A percentile compares a stretch with the other conserved stretches of the same genome.
Conservation (phyloP, 2,797 vertebrate genomes). For the Acipenser oxyrinchus region DNA sequence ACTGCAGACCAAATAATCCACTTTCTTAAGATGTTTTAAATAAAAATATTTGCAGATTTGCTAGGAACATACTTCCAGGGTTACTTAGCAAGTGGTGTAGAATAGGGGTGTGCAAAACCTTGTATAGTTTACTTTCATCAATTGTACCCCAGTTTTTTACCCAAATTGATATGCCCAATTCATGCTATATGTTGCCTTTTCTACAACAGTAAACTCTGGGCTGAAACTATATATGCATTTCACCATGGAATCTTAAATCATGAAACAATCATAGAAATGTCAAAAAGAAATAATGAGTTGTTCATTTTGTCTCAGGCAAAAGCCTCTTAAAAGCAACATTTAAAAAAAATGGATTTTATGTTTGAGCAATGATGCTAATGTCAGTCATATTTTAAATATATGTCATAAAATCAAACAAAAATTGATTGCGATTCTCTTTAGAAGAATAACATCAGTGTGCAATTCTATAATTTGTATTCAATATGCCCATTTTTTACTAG, state of each 20-base stretch:
- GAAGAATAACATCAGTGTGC: conserved; percentile 24
- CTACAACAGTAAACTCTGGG: too few relatives aligned
- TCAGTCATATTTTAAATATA: neutral
- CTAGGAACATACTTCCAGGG: too few relatives aligned
- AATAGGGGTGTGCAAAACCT: too few relatives aligned
- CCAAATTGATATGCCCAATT: too few relatives aligned
- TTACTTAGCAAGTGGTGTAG: too few relatives aligned
- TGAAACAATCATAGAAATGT: conserved; percentile 1
- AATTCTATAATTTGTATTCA: conserved; percentile 37
- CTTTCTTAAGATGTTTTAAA: too few relatives aligned
- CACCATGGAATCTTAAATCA: neutral
- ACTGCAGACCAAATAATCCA: too few relatives aligned
- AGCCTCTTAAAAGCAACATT: neutral
- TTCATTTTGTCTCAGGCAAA: neutral
- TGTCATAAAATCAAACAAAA: neutral
- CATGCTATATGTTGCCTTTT: too few relatives aligned
- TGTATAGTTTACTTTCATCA: too few relatives aligned
- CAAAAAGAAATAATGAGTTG: neutral
- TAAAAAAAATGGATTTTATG: neutral
- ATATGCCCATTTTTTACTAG: conserved; percentile 31
- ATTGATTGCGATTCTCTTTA: conserved; percentile 31
- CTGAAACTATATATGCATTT: too few relatives aligned
- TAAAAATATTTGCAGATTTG: too few relatives aligned
- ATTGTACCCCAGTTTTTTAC: too few relatives aligned
- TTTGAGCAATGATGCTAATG: neutral